These are phyloP conservation scores for Silurus meridionalis DNA, from an alignment of 2,113 vertebrate genomes.

Conservation along the genomic window DNA sequence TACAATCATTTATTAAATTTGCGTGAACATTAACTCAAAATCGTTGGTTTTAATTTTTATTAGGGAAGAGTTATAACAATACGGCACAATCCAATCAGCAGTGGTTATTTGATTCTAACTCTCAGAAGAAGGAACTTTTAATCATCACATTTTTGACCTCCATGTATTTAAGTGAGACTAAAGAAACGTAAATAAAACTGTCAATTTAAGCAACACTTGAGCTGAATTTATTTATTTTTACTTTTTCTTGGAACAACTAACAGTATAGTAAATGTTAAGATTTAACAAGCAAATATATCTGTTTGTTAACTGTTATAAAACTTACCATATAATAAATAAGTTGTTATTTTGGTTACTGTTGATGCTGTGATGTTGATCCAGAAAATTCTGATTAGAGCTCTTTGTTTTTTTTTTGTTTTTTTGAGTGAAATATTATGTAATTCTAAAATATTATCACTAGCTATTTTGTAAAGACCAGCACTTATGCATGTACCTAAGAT, in stretches of 20 bases:
- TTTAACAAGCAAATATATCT: background rate
- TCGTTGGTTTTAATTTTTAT: background rate
- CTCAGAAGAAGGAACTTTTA: background rate
- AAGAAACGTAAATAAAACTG: background rate
- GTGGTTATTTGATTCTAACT: background rate
- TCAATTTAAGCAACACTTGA: background rate
- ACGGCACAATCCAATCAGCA: background rate
- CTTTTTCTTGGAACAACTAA: background rate
- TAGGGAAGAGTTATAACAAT: background rate
- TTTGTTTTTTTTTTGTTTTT: too few species aligned
- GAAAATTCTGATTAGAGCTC: background rate
- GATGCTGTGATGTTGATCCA: background rate
- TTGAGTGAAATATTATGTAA: too few species aligned
- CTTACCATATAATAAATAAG: background rate
- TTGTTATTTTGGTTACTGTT: background rate
- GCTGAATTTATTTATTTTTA: background rate
- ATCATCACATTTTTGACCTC: background rate
- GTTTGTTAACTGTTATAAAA: background rate
- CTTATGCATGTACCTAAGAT: too few species aligned
- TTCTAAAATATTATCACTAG: too few species aligned
- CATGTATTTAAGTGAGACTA: background rate
- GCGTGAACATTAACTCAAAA: background rate
- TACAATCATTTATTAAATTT: conserved; percentile 19
- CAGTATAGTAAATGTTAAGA: background rate
- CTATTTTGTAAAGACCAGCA: too few species aligned